Evolutionary conservation across 2,888 invertebrate species (phyloP).

Genomic region (Eulithis prunata): DNA sequence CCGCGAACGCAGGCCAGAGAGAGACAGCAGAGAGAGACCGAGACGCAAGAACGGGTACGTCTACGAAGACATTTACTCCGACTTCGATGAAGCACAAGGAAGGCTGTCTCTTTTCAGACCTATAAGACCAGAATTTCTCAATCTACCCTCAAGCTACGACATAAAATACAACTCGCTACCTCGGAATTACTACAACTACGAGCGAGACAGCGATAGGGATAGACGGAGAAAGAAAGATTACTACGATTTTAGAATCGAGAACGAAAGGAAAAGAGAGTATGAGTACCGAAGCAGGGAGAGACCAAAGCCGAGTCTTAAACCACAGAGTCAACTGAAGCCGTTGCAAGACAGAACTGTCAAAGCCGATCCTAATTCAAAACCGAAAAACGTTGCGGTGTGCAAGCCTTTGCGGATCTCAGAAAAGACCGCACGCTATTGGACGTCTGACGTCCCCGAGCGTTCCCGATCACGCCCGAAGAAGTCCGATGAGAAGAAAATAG

Average conservation of each 20-base stretch:
- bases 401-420: conserved; percentile 73
- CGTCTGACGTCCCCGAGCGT: conserved; percentile 66
- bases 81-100: conserved; percentile 79
- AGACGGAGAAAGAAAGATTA: conserved; percentile 71
- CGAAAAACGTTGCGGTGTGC: conserved; percentile 76
- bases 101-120: conserved; percentile 76
- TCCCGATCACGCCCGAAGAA: conserved; percentile 60
- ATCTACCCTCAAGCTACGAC: conserved; percentile 71
- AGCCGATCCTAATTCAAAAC: conserved; percentile 40
- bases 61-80: conserved; percentile 80
- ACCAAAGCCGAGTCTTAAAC: conserved; percentile 28
- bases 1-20: conserved; percentile 42
- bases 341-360: conserved; percentile 42
- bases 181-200: conserved; percentile 71
- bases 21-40: conserved; percentile 59
- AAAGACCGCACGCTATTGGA: conserved; percentile 75
- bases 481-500: conserved; percentile 77
- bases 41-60: conserved; percentile 77
- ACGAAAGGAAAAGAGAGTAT: conserved; percentile 55
- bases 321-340: conserved; percentile 32
- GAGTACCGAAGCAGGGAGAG: conserved; percentile 34
- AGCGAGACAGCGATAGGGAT: conserved; percentile 53
- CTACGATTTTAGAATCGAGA: conserved; percentile 77
- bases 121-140: conserved; percentile 78
- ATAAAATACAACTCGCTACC: conserved; percentile 77